phyloP scores from a whole-genome alignment of 2,797 vertebrate genomes.

The Geotrypetes seraphini region DNA sequence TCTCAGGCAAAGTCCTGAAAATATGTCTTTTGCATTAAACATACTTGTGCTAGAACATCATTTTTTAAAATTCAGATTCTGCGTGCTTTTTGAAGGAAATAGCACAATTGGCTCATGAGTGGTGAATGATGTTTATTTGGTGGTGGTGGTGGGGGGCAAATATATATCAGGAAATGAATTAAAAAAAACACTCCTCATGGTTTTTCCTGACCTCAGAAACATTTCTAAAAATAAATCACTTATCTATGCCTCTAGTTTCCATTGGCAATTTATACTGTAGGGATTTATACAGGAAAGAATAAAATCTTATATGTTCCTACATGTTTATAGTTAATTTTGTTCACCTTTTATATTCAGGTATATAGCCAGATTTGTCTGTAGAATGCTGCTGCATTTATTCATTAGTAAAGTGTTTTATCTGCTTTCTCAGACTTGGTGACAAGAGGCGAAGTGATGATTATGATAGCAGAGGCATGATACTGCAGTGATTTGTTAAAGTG shows the following conservation, averaged over 20 bases:
- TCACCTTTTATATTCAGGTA: no score
- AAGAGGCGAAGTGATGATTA: no score
- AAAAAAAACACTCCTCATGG: constrained; percentile 6
- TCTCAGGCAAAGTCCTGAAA: constrained; percentile 1
- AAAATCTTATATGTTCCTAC: no score
- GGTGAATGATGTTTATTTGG: not conserved
- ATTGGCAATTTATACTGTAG: not conserved
- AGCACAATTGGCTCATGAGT: not conserved
- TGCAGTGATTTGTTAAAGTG: no score
- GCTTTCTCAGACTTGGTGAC: no score
- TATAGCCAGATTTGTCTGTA: no score
- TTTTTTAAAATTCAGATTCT: not conserved
- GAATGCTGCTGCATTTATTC: no score
- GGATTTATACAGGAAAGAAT: no score
- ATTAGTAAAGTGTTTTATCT: no score
- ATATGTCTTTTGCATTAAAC: constrained; percentile 4
- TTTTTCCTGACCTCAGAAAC: constrained; percentile 6
- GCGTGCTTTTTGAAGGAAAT: constrained; percentile 2
- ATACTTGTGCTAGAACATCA: not conserved
- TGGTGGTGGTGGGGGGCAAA: no score
- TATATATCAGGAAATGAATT: constrained; percentile 10
- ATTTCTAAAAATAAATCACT: constrained; percentile 18
- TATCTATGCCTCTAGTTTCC: not conserved
- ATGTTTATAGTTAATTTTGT: no score
- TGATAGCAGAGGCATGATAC: no score